Percentiles rank a stretch among this genome's conserved stretches.
Conservation (phyloP, 2,888 invertebrate genomes). For the Harpalus rufipes region DNA sequence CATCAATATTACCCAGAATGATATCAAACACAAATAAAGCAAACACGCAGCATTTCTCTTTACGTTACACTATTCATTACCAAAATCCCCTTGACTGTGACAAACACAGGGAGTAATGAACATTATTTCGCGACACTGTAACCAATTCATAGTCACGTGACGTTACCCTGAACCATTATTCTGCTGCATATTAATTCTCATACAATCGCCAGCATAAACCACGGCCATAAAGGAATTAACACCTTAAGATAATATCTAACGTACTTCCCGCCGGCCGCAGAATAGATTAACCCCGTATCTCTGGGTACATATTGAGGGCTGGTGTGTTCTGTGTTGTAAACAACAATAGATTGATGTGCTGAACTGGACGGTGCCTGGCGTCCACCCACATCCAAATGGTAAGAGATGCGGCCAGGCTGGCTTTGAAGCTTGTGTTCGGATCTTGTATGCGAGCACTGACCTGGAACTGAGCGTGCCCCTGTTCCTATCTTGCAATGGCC, state of each 20-base stretch:
- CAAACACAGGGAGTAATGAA: conserved; percentile 12
- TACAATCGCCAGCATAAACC: conserved; percentile 48
- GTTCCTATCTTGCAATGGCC: too few species aligned
- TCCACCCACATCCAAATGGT: not conserved
- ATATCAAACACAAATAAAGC: conserved; percentile 26
- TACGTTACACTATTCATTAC: not conserved
- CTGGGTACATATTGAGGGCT: conserved; percentile 27
- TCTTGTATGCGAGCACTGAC: conserved; percentile 35
- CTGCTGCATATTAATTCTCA: conserved; percentile 28
- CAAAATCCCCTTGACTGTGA: not conserved
- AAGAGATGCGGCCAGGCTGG: not conserved
- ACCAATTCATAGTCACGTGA: conserved; percentile 15
- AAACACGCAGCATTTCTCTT: conserved; percentile 18
- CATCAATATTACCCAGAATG: conserved; percentile 29
- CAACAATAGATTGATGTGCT: conserved; percentile 40
- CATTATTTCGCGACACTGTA: conserved; percentile 21
- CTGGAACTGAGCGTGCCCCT: conserved; percentile 6
- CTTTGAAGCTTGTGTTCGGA: conserved; percentile 28
- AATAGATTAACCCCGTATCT: conserved; percentile 40
- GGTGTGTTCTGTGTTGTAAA: conserved; percentile 8
- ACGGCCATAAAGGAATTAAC: conserved; percentile 47
- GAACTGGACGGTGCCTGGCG: not conserved
- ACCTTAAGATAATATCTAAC: conserved; percentile 41
- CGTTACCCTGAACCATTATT: conserved; percentile 20
- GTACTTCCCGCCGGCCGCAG: conserved; percentile 10